Base-by-base conservation (phyloP, 2,888 invertebrate genomes). In the Cylloceria caligata region DNA sequence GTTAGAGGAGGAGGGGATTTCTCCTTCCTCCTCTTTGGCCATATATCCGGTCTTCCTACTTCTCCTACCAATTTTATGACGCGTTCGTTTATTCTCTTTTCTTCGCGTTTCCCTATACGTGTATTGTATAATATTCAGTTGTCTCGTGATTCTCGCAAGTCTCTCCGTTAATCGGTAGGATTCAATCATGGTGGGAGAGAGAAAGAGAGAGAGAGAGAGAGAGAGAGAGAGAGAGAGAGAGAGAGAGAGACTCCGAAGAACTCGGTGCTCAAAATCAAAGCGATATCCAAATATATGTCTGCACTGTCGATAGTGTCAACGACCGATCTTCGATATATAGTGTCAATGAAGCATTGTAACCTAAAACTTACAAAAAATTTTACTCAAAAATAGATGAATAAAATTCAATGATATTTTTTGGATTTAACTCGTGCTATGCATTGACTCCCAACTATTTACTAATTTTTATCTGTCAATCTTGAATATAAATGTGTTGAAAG, bases 201-300 rank as follows among this genome's bases (percentile, higher is more conserved):
- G 27, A 21, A 21, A 0, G 52, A 24, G 11, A 24, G 52, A 52
- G 47, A 49, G 47, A 49, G 47, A 49, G 19, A 19, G 19, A 19
- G 47, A 49, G n/a, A 24, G 55, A 71, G 27, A 69, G 52, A 42
- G 68, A 60, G 45, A 72, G 62, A 64, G 68, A 68, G 27, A 60
- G 55, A 60, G 75, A 67, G 64, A 84, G 86, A 86, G 88, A 87
- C 88, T 88, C 87, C 91, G 90, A 90, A 91, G 91, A 91, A n/a
- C n/a, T 91, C 91, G 91, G 91, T 91, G 88, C 88, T 86, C n/a
- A n/a, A n/a, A n/a, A n/a, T n/a, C n/a, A n/a, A n/a, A n/a, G n/a
- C n/a, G n/a, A n/a, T n/a, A n/a, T n/a, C n/a, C n/a, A n/a, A n/a
- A n/a, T n/a, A n/a, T n/a, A n/a, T n/a, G n/a, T n/a, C n/a, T n/a